phyloP scores from a whole-genome alignment of 2,797 vertebrate species.

The Macrochelys suwanniensis region DNA sequence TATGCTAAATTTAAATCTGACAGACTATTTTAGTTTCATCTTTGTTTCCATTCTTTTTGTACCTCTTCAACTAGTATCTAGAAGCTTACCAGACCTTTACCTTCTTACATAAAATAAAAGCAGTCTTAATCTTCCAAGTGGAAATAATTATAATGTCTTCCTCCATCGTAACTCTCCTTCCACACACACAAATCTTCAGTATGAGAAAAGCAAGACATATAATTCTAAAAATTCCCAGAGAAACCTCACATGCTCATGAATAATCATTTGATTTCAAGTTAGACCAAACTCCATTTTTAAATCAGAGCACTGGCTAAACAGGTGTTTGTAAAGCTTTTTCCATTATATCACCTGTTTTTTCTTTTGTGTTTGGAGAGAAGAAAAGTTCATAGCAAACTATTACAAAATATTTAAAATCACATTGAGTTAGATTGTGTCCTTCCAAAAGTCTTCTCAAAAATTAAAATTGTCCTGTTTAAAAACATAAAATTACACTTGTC shows the following conservation, averaged over 20 bases:
- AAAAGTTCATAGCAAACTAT: neutral
- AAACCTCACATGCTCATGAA: neutral
- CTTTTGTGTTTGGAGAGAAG: neutral
- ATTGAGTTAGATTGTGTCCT: neutral
- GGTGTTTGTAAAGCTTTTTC: neutral
- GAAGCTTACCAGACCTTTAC: neutral
- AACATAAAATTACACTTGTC: constrained; percentile 59
- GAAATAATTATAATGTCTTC: neutral
- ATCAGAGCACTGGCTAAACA: neutral
- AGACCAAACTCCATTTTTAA: neutral
- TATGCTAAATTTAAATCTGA: neutral
- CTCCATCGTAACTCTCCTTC: neutral
- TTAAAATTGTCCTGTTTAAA: constrained; percentile 53
- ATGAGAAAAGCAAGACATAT: neutral
- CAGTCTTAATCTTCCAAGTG: neutral
- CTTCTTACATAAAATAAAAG: neutral
- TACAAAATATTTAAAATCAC: neutral
- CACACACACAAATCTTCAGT: neutral
- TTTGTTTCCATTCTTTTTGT: neutral
- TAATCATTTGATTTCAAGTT: neutral
- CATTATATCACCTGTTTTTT: neutral
- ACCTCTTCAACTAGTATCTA: neutral
- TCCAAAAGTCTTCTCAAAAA: constrained; percentile 27
- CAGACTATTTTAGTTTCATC: neutral
- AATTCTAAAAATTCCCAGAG: neutral